A percentile compares a stretch with the other conserved stretches of the same genome.
phyloP scores from a whole-genome alignment of 1,140 invertebrate species.

The Caenorhabditis inopinata region DNA sequence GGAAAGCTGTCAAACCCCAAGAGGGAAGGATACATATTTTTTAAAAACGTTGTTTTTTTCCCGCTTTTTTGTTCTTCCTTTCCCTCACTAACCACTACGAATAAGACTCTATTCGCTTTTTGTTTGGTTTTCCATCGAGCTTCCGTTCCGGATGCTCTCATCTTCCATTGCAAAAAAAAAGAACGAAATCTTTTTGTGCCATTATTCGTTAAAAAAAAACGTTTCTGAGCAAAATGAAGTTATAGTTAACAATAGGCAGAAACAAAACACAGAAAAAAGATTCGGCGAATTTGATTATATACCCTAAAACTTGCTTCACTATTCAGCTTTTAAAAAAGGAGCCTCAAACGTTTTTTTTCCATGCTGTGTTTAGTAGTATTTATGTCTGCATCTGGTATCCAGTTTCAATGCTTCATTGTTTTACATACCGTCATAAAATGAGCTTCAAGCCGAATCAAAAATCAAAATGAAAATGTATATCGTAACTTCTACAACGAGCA shows the following conservation, averaged over 20 bases:
- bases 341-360: too few species aligned
- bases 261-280: conserved; percentile 7
- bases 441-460: too few species aligned
- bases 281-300: background rate
- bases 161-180: background rate
- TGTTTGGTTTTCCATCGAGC: conserved; percentile 18
- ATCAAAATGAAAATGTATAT: too few species aligned
- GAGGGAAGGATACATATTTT: background rate
- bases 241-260: conserved; percentile 20
- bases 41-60: background rate
- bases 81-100: background rate
- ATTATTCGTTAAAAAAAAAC: conserved; percentile 13
- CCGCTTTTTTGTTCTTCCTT: conserved; percentile 6
- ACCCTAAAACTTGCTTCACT: background rate
- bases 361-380: too few species aligned
- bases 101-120: background rate
- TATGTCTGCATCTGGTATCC: too few species aligned
- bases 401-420: too few species aligned
- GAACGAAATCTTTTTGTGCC: background rate
- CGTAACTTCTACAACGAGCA: too few species aligned
- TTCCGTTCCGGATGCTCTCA: conserved; percentile 28
- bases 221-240: conserved; percentile 8
- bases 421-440: too few species aligned
- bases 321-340: too few species aligned
- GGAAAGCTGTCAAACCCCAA: background rate